Evolutionary conservation across 37 sponge, comb jelly and placozoan genomes (phyloP), one percentile per base, ranked within the genome.

Genomic region (Ianthella basta): DNA sequence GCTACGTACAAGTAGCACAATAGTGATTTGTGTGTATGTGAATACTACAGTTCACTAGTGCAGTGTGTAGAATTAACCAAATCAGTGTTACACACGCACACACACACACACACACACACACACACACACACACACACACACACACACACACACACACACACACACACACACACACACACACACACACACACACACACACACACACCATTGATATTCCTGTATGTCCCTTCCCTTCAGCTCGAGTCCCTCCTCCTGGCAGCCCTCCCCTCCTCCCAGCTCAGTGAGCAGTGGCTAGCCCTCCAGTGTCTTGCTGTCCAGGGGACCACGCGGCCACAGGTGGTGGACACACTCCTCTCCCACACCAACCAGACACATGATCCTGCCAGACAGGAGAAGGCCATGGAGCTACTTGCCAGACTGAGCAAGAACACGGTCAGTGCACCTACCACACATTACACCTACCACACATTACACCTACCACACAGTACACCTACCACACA

Each of bases 251-350:
- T 94, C 3, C 56, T 88, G 65, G 66, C 75, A 38, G 65, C 89
- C 16, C 69, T 94, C 32, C 35, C 27, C 12, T 33, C 60, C 21
- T 16, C 63, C 6, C 61, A 44, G 19, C 33, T 56, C 0, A 74
- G 69, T 55, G 95, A 95, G 80, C 25, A 69, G 24, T 95, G 95
- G 95, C 86, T 87, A 25, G 88, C 90, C 4, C 85, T 89, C 36
- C 95, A 92, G 81, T 87, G 87, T 39, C 88, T 95, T 65, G 91
- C 86, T 36, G 29, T 73, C 27, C 83, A 60, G 20, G 88, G 88
- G 8, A 86, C 79, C 59, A 25, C 39, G 59, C 54, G 54, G 34
- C 69, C 40, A 0, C 23, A 29, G 20, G 88, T 91, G 70, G 81
- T 91, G 69, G 54, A 70, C 14, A 18, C 12, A 4, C 92, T 91